Evolutionary conservation across 1,140 invertebrate species (phyloP), one percentile per base, ranked within the genome.

Genomic region (Melanaphis sacchari): DNA sequence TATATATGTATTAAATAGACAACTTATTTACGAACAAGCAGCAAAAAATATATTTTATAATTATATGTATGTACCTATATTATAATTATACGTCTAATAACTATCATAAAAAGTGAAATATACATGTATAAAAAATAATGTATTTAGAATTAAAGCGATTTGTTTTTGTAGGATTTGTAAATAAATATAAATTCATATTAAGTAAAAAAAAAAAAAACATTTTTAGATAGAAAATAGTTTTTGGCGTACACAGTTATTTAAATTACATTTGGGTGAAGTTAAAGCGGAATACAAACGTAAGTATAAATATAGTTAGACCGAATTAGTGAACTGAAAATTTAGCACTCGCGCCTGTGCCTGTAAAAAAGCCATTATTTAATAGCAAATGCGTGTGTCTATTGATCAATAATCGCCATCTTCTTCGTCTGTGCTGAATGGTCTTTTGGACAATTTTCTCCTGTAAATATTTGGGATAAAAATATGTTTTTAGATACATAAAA

Each of bases 321-420:
- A 52, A 52, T 52, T n/a, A 49, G 87, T 89, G 87, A 89, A 54
- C 36, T 54, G 36, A 18, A 52, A 54, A 52, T 52, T 54, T 38
- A 54, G 88, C 24, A 38, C 15, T 89, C 36, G 49, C 36, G 38
- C 54, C 31, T 26, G 36, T 38, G 88, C 36, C 9, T 54, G 88
- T 52, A 46, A 89, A 40, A 49, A 89, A 89, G 49, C 36, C 21
- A 26, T 89, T 89, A 26, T 54, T 40, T 11, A 54, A 88, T 49
- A 89, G n/a, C 24, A 54, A 89, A 89, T 89, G 36, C 38, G 36
- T 89, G 9, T 1, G 26, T 21, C 5, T 40, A 38, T 89, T 26
- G 5, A 66, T 93, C 91, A 93, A 93, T 85, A 93, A 59, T 93
- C 91, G 46, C 36, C 91, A 43, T 93, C 91, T 85, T 93, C 91